Conservation (phyloP, 2,113 vertebrate genomes). For the Theristicus caerulescens region DNA sequence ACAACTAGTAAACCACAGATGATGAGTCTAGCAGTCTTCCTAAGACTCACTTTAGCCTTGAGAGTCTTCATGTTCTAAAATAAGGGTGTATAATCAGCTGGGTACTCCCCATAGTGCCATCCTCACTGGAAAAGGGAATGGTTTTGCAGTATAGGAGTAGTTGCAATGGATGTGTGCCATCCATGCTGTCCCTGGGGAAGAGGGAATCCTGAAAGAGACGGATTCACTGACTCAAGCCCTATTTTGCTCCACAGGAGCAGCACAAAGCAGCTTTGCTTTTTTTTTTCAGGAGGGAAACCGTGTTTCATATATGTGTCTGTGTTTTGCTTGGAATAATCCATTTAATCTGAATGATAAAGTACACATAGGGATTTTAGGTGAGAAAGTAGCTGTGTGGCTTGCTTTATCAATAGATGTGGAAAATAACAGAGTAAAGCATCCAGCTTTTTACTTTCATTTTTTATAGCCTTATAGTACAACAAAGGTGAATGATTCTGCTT, state of each 20-base stretch:
- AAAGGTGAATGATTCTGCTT: not conserved
- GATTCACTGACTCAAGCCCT: not conserved
- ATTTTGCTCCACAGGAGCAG: not conserved
- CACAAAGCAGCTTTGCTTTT: not conserved
- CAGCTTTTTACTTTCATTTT: not conserved
- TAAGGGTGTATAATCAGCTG: not conserved
- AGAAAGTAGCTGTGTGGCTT: not conserved
- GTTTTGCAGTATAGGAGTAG: not conserved
- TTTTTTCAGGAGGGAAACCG: not conserved
- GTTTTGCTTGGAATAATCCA: not conserved
- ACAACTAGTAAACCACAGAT: not conserved
- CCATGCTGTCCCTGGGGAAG: accelerated
- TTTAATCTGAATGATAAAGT: not conserved
- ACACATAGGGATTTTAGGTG: not conserved
- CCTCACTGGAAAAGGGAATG: not conserved
- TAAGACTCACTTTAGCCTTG: not conserved
- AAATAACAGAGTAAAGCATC: not conserved
- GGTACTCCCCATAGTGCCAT: not conserved
- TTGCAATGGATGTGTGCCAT: not conserved
- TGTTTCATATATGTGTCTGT: not conserved
- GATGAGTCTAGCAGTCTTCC: not conserved
- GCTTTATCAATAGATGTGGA: not conserved
- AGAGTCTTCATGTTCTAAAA: not conserved
- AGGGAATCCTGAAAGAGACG: not conserved
- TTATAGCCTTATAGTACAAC: not conserved